Evolutionary conservation across 1,140 invertebrate genomes (phyloP).

Genomic region (Araneus ventricosus): DNA sequence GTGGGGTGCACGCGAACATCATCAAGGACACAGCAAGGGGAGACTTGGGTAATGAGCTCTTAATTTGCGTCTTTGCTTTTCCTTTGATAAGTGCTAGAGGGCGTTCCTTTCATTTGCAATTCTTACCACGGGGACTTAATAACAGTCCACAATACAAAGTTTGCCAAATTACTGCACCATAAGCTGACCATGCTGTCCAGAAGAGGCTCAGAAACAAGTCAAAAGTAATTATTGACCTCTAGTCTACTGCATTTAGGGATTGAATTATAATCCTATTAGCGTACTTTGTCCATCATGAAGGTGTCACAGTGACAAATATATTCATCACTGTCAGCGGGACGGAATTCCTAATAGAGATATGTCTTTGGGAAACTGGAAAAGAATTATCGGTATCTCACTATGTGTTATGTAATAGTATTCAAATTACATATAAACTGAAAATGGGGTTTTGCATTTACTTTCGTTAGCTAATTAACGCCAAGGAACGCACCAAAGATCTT

Average conservation of each 20-base stretch:
- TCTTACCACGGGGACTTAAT: background rate
- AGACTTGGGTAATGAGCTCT: slow-evolving; percentile 4
- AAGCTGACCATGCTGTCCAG: background rate
- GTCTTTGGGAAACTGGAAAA: background rate
- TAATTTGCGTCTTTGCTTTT: slow-evolving; percentile 37
- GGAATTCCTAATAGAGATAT: background rate
- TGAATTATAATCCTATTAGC: slow-evolving; percentile 8
- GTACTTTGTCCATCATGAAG: background rate
- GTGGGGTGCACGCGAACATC: background rate
- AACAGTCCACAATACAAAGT: background rate
- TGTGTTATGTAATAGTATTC: background rate
- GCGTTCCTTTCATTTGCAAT: background rate
- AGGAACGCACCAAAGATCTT: too few relatives aligned
- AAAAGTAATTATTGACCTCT: background rate
- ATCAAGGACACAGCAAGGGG: background rate
- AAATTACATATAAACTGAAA: background rate
- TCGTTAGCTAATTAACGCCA: too few relatives aligned
- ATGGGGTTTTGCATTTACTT: too few relatives aligned
- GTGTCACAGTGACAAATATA: slow-evolving; percentile 23
- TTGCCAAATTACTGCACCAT: background rate
- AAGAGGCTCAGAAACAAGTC: background rate
- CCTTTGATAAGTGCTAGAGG: background rate
- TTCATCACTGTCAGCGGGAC: background rate
- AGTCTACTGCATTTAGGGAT: background rate
- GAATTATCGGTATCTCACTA: background rate